Evolutionary conservation across 2,113 vertebrate species (phyloP).

Genomic region (Nothocercus julius): DNA sequence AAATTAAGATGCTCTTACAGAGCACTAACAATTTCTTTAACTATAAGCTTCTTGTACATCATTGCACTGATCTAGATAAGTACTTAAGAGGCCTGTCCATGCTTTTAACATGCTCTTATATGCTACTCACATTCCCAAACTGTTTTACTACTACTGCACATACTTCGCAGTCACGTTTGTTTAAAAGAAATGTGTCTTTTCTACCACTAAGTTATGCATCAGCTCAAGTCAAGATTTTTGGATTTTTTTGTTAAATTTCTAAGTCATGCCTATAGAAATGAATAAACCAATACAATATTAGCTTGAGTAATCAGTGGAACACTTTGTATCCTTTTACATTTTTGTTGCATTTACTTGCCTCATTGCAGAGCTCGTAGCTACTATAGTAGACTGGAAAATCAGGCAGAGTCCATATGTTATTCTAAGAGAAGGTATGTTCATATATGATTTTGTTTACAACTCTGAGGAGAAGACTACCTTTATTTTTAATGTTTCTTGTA

Average conservation of each 20-base stretch:
- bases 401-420: not conserved
- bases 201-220: not conserved
- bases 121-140: not conserved
- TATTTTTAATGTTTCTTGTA: not conserved
- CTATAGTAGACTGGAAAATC: not conserved
- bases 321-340: not conserved
- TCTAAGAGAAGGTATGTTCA: not conserved
- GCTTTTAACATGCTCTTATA: not conserved
- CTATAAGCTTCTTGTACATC: not conserved
- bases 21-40: not conserved
- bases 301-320: not conserved
- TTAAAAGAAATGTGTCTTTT: not conserved
- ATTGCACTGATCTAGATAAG: not conserved
- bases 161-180: not conserved
- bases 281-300: not conserved
- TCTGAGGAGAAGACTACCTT: not conserved
- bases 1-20: not conserved
- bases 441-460: not conserved
- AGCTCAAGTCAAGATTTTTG: not conserved
- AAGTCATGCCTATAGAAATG: not conserved
- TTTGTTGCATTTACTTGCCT: not conserved
- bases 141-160: not conserved
- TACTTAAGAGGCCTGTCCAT: not conserved
- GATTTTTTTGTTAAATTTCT: not conserved
- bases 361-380: not conserved